Conservation (phyloP, 2,113 vertebrate genomes). For the Taxidea taxus region DNA sequence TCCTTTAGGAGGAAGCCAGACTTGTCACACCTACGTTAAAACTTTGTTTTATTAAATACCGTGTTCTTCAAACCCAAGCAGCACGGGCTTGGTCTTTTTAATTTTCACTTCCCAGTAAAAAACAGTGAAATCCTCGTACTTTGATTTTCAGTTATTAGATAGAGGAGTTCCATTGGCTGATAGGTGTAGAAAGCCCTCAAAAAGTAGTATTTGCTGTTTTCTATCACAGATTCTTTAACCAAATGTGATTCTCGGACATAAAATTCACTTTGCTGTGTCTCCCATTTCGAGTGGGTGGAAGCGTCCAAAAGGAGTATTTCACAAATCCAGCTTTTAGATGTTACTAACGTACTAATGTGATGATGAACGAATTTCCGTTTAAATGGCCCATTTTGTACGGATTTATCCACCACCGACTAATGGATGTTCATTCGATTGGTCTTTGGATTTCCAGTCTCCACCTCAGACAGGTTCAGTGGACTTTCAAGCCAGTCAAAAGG, state of each 20-base stretch:
- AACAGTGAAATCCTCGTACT: background rate
- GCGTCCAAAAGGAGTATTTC: background rate
- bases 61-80: background rate
- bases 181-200: background rate
- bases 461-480: background rate
- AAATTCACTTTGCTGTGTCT: background rate
- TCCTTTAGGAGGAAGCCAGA: background rate
- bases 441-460: background rate
- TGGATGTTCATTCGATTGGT: background rate
- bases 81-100: background rate
- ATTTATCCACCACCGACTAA: background rate
- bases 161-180: background rate
- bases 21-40: background rate
- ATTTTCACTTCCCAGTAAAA: background rate
- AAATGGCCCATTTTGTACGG: too few relatives aligned
- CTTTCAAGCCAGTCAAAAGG: background rate
- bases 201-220: background rate
- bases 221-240: background rate
- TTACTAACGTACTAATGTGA: background rate
- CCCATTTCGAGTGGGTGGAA: background rate
- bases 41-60: background rate
- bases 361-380: background rate
- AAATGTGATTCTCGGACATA: background rate
- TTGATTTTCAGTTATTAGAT: background rate
- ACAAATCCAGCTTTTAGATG: background rate